Evolutionary conservation across 2,797 vertebrate genomes (phyloP).

Genomic region (Sebastolobus alascanus): DNA sequence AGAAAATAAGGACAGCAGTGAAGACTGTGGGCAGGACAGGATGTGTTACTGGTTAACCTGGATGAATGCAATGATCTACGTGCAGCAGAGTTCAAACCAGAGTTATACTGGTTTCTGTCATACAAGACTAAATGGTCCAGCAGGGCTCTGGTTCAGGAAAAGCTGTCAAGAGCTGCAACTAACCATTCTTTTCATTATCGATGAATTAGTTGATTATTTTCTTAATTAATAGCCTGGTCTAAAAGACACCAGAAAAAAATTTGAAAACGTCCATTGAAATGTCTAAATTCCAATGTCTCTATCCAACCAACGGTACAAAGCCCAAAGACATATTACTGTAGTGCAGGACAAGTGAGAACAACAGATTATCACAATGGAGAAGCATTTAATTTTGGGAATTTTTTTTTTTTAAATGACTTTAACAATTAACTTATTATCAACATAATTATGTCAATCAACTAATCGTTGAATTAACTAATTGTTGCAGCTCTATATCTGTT

Average conservation of each 20-base stretch:
- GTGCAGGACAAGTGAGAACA: background rate
- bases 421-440: too few relatives aligned
- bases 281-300: too few relatives aligned
- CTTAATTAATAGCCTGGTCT: rapidly evolving
- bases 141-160: background rate
- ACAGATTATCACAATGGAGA: background rate
- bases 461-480: too few relatives aligned
- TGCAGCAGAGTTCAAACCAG: background rate
- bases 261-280: background rate
- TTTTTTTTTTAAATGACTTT: background rate
- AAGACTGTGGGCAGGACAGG: background rate
- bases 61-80: constrained; percentile 13
- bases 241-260: background rate
- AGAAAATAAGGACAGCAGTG: background rate
- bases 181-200: background rate
- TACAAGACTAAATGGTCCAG: background rate
- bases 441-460: too few relatives aligned
- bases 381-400: background rate
- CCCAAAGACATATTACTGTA: background rate
- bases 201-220: background rate
- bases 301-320: background rate
- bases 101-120: background rate
- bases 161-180: background rate
- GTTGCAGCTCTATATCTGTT: background rate
- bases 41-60: constrained; percentile 49